phyloP scores from a whole-genome alignment of 2,797 vertebrate species.

The Erithacus rubecula region DNA sequence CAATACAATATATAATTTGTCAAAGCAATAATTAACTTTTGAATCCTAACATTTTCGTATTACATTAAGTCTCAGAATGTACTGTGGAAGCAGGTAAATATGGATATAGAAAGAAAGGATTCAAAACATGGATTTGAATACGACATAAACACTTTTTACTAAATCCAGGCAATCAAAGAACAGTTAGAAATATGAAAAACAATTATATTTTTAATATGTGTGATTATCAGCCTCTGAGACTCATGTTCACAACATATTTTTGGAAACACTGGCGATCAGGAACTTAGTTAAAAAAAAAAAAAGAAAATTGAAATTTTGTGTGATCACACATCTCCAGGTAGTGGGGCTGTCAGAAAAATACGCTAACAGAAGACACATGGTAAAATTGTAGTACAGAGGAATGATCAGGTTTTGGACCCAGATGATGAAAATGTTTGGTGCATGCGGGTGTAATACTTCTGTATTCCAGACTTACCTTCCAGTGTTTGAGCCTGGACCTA shows the following conservation, averaged over 20 bases:
- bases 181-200: neutral
- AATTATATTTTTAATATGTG: neutral
- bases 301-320: neutral
- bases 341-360: neutral
- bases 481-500: neutral
- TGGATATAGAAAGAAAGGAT: neutral
- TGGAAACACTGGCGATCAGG: fast-evolving
- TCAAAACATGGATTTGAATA: neutral
- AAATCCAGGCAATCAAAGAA: neutral
- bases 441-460: fast-evolving
- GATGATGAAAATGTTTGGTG: neutral
- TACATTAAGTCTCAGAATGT: neutral
- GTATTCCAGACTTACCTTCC: neutral
- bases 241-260: neutral
- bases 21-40: neutral
- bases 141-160: neutral
- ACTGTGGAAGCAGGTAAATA: neutral
- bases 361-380: neutral
- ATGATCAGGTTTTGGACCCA: neutral
- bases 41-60: neutral
- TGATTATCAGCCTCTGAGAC: neutral
- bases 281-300: neutral
- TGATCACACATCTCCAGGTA: neutral
- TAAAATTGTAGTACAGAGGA: neutral
- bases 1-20: neutral